These are phyloP conservation scores for Tarsius wallacei DNA, from an alignment of 2,797 vertebrate species.

Conservation along the genomic window DNA sequence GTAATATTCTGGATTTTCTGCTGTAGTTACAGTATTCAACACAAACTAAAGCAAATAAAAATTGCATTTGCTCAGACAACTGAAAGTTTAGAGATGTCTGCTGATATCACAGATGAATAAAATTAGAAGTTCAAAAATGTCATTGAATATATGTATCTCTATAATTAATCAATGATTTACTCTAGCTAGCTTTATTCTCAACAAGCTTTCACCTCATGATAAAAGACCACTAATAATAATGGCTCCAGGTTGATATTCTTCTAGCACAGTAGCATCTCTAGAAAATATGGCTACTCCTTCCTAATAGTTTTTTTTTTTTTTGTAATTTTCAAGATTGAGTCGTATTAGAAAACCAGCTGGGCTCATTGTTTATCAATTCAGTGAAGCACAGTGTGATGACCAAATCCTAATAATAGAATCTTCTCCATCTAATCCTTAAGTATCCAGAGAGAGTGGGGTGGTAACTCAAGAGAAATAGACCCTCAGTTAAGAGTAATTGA, in stretches of 20 bases:
- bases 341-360: neutral
- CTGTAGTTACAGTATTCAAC: neutral
- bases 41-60: neutral
- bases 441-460: too few species aligned
- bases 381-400: too few species aligned
- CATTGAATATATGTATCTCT: neutral
- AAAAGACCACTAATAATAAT: neutral
- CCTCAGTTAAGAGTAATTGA: neutral
- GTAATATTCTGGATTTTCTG: neutral
- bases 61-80: slow-evolving; percentile 28
- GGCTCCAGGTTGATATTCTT: neutral
- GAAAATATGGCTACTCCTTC: neutral
- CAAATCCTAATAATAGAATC: neutral
- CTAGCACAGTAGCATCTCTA: neutral
- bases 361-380: neutral
- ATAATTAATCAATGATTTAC: neutral
- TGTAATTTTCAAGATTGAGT: neutral
- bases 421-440: neutral
- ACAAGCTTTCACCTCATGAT: neutral
- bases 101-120: neutral
- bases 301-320: neutral
- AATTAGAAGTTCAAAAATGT: slow-evolving; percentile 8
- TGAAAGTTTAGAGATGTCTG: neutral
- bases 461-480: neutral
- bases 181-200: neutral